A percentile compares a stretch with the other conserved stretches of the same genome.
Evolutionary conservation across 2,797 vertebrate genomes (phyloP).

Genomic region (Peromyscus aztecus): DNA sequence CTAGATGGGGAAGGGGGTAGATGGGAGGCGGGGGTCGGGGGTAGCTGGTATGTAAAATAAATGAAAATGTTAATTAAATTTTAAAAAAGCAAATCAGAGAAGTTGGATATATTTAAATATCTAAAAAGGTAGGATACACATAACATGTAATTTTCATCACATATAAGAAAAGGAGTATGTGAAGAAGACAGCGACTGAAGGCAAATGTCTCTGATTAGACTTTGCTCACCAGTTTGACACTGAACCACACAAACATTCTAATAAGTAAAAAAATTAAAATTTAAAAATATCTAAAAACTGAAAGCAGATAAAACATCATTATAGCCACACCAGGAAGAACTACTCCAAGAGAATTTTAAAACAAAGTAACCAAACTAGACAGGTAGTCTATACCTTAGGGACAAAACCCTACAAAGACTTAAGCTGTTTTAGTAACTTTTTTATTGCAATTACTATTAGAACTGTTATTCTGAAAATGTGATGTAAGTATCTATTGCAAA

Average conservation of each 20-base stretch:
- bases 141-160: conserved; percentile 1
- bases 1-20: too few relatives aligned
- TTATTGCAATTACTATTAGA: background rate
- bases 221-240: conserved; percentile 19
- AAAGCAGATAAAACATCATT: conserved; percentile 50
- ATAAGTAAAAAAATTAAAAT: conserved; percentile 50
- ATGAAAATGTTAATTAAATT: too few relatives aligned
- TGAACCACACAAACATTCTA: background rate
- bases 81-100: background rate
- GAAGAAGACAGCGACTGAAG: background rate
- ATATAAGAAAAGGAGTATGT: background rate
- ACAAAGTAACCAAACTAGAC: background rate
- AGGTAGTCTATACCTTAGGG: background rate
- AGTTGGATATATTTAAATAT: conserved; percentile 15
- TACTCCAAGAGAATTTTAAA: conserved; percentile 5
- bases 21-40: too few relatives aligned
- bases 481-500: background rate
- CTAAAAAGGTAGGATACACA: background rate
- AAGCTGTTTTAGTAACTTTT: background rate
- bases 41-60: too few relatives aligned
- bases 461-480: background rate
- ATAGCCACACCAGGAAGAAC: background rate
- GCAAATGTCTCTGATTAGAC: background rate
- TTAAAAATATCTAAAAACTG: conserved; percentile 49
- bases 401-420: background rate